These are phyloP conservation scores for Poecilia wingei DNA, from an alignment of 2,797 vertebrate species.

Conservation along the genomic window DNA sequence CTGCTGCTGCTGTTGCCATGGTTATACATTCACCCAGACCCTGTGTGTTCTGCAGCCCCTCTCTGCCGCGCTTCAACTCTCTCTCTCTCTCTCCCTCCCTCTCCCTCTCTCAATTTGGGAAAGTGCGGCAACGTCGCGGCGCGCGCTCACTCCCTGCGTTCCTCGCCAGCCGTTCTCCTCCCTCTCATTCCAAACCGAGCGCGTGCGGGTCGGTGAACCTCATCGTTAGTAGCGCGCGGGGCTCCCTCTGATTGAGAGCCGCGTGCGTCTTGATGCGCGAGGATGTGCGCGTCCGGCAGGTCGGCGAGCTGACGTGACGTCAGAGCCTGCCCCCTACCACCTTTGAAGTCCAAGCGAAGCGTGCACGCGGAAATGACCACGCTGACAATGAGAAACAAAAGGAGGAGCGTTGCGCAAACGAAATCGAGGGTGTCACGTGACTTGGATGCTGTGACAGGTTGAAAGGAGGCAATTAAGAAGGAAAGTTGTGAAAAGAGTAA, in stretches of 20 bases:
- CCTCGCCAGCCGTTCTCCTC: constrained; percentile 15
- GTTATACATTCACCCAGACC: constrained; percentile 83
- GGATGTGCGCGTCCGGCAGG: constrained; percentile 39
- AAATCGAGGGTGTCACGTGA: constrained; percentile 27
- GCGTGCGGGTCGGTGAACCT: background rate
- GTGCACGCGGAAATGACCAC: constrained; percentile 24
- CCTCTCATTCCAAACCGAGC: background rate
- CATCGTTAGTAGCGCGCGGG: background rate
- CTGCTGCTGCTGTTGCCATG: constrained; percentile 85
- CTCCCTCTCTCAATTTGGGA: constrained; percentile 56
- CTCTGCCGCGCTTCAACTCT: constrained; percentile 18
- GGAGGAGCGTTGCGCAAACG: constrained; percentile 11
- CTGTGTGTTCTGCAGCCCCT: constrained; percentile 68
- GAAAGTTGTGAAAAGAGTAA: background rate
- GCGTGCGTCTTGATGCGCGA: background rate
- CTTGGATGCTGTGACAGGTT: background rate
- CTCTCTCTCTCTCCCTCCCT: constrained; percentile 9
- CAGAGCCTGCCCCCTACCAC: constrained; percentile 44
- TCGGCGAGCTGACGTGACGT: constrained; percentile 70
- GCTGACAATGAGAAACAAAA: constrained; percentile 22
- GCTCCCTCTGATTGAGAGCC: background rate
- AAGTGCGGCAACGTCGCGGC: constrained; percentile 61
- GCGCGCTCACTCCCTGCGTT: constrained; percentile 41
- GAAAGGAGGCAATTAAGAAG: background rate
- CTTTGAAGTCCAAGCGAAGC: constrained; percentile 44